Conservation (phyloP, 2,797 vertebrate genomes). For the Nannoperca australis region DNA sequence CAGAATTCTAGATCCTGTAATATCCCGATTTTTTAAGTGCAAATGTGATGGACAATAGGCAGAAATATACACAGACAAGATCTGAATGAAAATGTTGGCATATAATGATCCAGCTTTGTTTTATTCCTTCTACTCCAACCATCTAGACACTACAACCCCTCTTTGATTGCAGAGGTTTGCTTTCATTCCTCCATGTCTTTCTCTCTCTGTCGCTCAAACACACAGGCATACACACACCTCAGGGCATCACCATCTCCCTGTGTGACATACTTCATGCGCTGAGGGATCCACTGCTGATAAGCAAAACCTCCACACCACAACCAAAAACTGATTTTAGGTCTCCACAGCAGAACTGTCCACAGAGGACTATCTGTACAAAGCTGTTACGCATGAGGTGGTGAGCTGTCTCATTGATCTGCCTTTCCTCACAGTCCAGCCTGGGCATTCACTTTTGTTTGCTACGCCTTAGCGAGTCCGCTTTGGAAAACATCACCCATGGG, state of each 20-base stretch:
- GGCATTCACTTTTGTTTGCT: constrained; percentile 79
- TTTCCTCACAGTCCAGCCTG: constrained; percentile 73
- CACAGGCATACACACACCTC: constrained; percentile 46
- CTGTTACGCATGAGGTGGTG: constrained; percentile 77
- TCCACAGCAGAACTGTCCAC: constrained; percentile 82
- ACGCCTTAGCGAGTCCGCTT: constrained; percentile 80
- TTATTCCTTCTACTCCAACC: constrained; percentile 7
- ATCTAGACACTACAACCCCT: neutral
- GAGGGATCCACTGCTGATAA: constrained; percentile 75
- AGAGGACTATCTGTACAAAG: constrained; percentile 80
- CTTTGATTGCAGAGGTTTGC: constrained; percentile 34
- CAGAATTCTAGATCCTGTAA: constrained; percentile 38
- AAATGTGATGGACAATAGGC: constrained; percentile 16
- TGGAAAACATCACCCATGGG: constrained; percentile 78
- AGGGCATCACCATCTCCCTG: constrained; percentile 55
- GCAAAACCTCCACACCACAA: constrained; percentile 48
- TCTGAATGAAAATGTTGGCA: neutral
- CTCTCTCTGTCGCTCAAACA: constrained; percentile 51
- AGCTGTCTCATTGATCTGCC: constrained; percentile 83
- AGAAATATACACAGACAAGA: neutral
- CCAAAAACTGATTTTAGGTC: constrained; percentile 77
- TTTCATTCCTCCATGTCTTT: constrained; percentile 44
- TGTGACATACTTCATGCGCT: constrained; percentile 74
- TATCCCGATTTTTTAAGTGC: constrained; percentile 28
- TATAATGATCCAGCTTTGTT: constrained; percentile 19